A percentile compares a stretch with the other conserved stretches of the same genome.
These are phyloP conservation scores for Neoniphon sammara DNA, from an alignment of 2,797 vertebrate genomes.

Conservation along the genomic window DNA sequence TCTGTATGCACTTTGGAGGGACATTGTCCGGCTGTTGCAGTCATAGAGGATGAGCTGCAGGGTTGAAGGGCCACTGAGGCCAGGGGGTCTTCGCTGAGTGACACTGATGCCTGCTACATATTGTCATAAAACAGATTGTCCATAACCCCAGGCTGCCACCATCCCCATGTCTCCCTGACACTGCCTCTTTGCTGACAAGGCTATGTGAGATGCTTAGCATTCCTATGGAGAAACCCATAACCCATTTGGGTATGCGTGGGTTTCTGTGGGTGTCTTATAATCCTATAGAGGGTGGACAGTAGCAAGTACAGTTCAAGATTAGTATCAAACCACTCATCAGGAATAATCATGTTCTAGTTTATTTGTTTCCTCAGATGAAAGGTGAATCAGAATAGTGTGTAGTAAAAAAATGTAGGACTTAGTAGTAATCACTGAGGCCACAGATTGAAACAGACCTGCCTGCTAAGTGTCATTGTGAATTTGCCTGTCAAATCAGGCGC, in stretches of 20 bases:
- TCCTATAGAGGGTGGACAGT: neutral
- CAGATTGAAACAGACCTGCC: neutral
- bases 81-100: constrained; percentile 41
- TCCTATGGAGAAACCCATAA: constrained; percentile 15
- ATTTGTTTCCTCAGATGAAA: neutral
- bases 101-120: constrained; percentile 30
- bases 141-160: constrained; percentile 14
- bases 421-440: neutral
- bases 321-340: neutral
- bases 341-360: no score
- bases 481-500: constrained; percentile 6
- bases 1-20: constrained; percentile 38
- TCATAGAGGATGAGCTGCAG: constrained; percentile 17
- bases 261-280: neutral
- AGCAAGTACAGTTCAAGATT: neutral
- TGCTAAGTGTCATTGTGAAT: neutral
- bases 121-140: constrained; percentile 42
- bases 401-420: no score
- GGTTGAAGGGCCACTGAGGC: constrained; percentile 7
- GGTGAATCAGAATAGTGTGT: neutral
- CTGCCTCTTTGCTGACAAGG: constrained; percentile 9
- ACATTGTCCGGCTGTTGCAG: constrained; percentile 16
- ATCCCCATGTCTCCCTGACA: constrained; percentile 5
- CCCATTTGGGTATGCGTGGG: neutral
- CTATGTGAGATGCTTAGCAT: constrained; percentile 15